Evolutionary conservation across 2,888 invertebrate genomes (phyloP), one percentile per base, ranked within the genome.

Genomic region (Psylliodes chrysocephalus): DNA sequence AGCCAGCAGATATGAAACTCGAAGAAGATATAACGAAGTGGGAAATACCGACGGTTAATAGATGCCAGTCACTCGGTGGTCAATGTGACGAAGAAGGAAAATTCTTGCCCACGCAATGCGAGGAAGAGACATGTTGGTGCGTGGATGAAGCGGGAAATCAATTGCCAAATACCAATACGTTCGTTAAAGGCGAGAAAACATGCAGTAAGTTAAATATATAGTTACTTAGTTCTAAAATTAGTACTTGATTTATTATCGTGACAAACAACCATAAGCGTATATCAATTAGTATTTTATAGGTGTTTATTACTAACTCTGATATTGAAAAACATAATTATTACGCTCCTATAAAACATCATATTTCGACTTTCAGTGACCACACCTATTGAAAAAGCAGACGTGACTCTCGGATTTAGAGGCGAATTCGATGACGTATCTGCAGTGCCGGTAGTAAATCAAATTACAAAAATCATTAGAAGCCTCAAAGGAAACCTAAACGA

Each of bases 101-200:
- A 69, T 94, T 93, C 80, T 82, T 88, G 1, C 89, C 94, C 0
- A 89, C 88, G 0, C 94, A 94, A 75, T 94, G 94, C 76, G 88
- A 88, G 17, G 81, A 83, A n/a, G 83, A 85, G 54, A 86, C 88
- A 22, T 94, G 94, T 79, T 94, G 94, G 93, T 94, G 94, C 79
- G 93, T 94, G 1, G 93, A 94, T 79, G 93, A 93, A 63, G 93
- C 93, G 0, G 91, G 91, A 22, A 90, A 90, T 77, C 90, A 90
- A 74, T 75, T 91, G 17, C 84, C 86, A 8, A 84, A 86, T 10
- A 86, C 88, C 0, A 86, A 86, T 65, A 86, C 88, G 6, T 90
- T 90, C 75, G 78, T 82, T 12, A 84, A 82, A 75, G 89, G 88
- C 28, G 85, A 87, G 49, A 84, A 83, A 47, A 82, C 84, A 47